Evolutionary conservation across 2,113 vertebrate species (phyloP).

Genomic region (Carassius gibelio): DNA sequence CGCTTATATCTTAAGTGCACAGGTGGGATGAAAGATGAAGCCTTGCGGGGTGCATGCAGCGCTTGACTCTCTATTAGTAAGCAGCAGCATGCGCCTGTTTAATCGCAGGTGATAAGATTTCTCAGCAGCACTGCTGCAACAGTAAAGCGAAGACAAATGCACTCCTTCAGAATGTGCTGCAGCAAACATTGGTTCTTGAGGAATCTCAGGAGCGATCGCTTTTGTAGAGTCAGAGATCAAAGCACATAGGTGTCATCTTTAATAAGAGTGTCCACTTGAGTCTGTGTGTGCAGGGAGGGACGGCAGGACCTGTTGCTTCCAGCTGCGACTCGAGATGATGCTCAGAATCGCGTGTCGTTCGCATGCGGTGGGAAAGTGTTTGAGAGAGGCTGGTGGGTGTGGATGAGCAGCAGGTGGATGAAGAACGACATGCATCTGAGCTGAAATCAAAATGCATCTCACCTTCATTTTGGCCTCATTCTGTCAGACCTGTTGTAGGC

Average conservation of each 20-base stretch:
- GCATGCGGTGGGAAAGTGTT: background rate
- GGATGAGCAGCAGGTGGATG: conserved; percentile 52
- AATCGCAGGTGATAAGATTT: background rate
- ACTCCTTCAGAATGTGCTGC: background rate
- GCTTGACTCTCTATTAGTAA: background rate
- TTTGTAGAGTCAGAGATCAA: background rate
- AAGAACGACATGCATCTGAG: background rate
- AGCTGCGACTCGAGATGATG: conserved; percentile 53
- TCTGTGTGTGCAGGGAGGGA: background rate
- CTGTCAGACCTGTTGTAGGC: conserved; percentile 55
- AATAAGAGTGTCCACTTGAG: background rate
- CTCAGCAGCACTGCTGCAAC: background rate
- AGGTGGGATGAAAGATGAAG: background rate
- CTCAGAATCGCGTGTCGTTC: background rate
- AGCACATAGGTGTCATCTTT: background rate
- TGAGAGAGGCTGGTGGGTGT: background rate
- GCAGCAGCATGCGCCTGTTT: background rate
- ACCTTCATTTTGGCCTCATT: conserved; percentile 65
- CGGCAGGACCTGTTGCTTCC: conserved; percentile 74
- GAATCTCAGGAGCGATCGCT: background rate
- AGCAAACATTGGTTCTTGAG: background rate
- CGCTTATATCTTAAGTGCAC: background rate
- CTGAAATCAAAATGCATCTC: background rate
- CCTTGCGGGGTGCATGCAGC: background rate
- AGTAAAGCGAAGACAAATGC: background rate